These are phyloP conservation scores for Calidris pugnax DNA, from an alignment of 2,113 vertebrate genomes.

Conservation along the genomic window DNA sequence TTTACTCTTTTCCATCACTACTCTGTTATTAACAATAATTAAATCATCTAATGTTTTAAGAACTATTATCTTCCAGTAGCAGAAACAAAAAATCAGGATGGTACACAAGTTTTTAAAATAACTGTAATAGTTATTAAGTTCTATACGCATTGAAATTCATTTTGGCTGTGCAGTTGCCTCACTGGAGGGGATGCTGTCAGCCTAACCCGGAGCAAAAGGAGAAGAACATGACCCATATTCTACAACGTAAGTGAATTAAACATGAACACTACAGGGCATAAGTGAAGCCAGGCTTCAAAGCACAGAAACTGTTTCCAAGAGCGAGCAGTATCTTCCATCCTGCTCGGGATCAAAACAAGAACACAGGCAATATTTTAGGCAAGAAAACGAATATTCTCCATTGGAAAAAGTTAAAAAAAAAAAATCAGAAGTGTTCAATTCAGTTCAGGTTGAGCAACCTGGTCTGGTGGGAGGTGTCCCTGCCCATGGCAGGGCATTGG, in stretches of 20 bases:
- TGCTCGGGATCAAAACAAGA: not conserved
- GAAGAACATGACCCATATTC: conserved; percentile 63
- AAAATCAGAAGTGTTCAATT: not conserved
- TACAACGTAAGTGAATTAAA: conserved; percentile 51
- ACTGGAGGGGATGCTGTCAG: conserved; percentile 3
- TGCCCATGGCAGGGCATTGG: too few species aligned
- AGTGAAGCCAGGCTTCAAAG: conserved; percentile 36
- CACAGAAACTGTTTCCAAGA: not conserved
- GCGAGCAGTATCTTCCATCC: not conserved
- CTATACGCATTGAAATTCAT: not conserved
- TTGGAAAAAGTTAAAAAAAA: not conserved
- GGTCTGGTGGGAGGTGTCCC: too few species aligned
- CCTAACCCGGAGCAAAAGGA: not conserved
- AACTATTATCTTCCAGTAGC: not conserved
- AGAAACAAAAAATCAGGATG: not conserved
- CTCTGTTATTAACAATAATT: not conserved
- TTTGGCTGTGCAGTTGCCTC: not conserved
- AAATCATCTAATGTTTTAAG: not conserved
- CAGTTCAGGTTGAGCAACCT: too few species aligned
- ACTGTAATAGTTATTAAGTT: not conserved
- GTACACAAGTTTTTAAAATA: not conserved
- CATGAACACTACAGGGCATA: conserved; percentile 44
- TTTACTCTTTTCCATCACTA: not conserved
- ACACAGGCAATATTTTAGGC: not conserved
- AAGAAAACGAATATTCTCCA: not conserved